phyloP scores from a whole-genome alignment of 2,113 vertebrate species.

The Gallinago jamesoni region DNA sequence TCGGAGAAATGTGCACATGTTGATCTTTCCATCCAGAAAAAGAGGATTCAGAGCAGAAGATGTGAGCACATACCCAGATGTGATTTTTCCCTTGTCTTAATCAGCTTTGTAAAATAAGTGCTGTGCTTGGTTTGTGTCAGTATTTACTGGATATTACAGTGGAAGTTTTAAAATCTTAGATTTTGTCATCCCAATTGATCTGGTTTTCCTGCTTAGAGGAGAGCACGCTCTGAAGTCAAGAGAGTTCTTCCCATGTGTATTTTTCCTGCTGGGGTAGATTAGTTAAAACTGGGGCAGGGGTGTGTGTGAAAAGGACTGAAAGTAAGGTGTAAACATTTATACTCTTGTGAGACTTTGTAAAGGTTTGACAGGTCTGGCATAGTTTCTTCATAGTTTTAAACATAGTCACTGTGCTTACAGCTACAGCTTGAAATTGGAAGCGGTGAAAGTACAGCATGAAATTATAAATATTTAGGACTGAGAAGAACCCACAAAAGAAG shows the following conservation, averaged over 20 bases:
- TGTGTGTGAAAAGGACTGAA: not conserved
- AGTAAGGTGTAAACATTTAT: not conserved
- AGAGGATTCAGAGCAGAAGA: not conserved
- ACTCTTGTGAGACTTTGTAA: not conserved
- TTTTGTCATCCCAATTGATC: not conserved
- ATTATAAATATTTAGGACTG: constrained; percentile 26
- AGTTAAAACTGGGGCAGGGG: not conserved
- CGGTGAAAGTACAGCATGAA: not conserved
- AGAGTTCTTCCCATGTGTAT: not conserved
- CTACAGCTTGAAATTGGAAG: not conserved
- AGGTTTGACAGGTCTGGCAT: not conserved
- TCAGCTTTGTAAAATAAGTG: not conserved
- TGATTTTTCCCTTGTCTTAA: not conserved
- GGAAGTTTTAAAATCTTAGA: not conserved
- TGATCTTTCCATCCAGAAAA: not conserved
- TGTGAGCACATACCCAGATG: not conserved
- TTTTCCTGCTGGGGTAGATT: not conserved
- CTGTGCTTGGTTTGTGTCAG: not conserved
- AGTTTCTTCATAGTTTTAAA: not conserved
- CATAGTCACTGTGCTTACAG: not conserved
- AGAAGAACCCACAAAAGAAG: not conserved
- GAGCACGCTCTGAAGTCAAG: not conserved
- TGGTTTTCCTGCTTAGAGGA: not conserved
- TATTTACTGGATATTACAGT: not conserved
- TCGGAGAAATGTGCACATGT: not conserved